phyloP scores from a whole-genome alignment of 2,797 vertebrate genomes.

The Lacerta bilineata region DNA sequence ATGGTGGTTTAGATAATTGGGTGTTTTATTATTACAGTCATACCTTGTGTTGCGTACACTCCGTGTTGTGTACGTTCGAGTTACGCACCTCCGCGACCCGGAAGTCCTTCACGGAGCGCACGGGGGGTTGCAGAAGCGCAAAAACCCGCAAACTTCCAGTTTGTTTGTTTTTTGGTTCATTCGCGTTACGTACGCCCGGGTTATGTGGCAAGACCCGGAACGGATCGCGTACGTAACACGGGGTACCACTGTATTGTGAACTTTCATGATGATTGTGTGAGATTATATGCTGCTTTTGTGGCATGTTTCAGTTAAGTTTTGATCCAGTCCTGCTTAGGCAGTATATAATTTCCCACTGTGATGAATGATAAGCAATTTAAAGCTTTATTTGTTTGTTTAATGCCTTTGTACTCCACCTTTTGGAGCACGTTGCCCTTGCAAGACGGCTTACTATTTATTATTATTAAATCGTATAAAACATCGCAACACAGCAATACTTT shows the following conservation, averaged over 20 bases:
- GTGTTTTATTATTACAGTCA: not conserved
- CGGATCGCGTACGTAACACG: too few species aligned
- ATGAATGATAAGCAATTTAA: slow-evolving; percentile 8
- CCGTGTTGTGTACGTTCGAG: too few species aligned
- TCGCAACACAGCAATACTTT: not conserved
- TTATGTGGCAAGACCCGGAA: too few species aligned
- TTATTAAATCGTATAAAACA: not conserved
- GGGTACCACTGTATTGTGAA: not conserved
- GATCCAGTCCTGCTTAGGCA: not conserved
- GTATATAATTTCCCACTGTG: not conserved
- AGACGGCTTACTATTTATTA: not conserved
- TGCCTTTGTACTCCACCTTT: not conserved
- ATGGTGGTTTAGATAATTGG: not conserved
- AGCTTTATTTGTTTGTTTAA: not conserved
- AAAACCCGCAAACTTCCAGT: too few species aligned
- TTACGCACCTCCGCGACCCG: too few species aligned
- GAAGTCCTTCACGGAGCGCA: too few species aligned
- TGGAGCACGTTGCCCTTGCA: not conserved
- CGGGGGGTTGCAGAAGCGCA: too few species aligned
- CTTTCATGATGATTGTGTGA: slow-evolving; percentile 3
- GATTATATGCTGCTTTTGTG: not conserved
- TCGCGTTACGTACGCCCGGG: too few species aligned
- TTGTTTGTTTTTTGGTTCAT: too few species aligned
- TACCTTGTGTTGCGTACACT: too few species aligned
- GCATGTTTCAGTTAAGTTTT: not conserved